A percentile compares a stretch with the other conserved stretches of the same genome.
phyloP scores from a whole-genome alignment of 2,113 vertebrate genomes.

The Orycteropus afer region DNA sequence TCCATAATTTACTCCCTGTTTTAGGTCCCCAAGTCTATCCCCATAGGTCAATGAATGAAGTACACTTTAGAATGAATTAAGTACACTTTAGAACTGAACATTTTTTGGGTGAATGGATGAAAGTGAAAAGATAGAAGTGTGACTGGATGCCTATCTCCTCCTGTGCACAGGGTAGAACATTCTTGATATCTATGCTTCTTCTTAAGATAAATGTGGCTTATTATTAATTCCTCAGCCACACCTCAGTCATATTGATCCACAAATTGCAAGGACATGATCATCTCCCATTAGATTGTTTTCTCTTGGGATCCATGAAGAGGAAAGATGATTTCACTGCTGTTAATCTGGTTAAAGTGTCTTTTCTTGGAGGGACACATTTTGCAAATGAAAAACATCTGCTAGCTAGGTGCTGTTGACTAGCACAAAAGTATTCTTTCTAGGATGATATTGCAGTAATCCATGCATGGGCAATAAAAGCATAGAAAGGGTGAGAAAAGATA shows the following conservation, averaged over 20 bases:
- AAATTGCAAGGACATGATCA: neutral
- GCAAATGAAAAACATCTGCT: neutral
- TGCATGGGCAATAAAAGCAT: rapidly evolving
- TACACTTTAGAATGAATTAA: neutral
- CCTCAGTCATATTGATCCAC: too few species aligned
- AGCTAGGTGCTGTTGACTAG: neutral
- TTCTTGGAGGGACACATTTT: neutral
- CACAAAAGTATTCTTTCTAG: neutral
- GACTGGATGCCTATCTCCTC: neutral
- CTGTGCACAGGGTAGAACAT: neutral
- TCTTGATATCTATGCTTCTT: neutral
- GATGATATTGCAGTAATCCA: neutral
- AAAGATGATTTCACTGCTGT: neutral
- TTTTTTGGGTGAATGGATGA: neutral
- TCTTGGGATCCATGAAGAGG: rapidly evolving
- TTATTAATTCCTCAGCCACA: neutral
- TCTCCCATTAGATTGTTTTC: neutral
- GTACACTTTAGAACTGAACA: neutral
- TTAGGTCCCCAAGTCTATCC: neutral
- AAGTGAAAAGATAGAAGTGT: neutral
- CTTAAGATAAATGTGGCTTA: neutral
- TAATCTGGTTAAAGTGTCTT: neutral
- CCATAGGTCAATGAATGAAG: neutral
- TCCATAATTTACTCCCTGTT: neutral
- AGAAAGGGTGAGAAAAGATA: neutral